Evolutionary conservation across 2,888 invertebrate genomes (phyloP), one percentile per base, ranked within the genome.

Genomic region (Xestoiulus laeticollis): DNA sequence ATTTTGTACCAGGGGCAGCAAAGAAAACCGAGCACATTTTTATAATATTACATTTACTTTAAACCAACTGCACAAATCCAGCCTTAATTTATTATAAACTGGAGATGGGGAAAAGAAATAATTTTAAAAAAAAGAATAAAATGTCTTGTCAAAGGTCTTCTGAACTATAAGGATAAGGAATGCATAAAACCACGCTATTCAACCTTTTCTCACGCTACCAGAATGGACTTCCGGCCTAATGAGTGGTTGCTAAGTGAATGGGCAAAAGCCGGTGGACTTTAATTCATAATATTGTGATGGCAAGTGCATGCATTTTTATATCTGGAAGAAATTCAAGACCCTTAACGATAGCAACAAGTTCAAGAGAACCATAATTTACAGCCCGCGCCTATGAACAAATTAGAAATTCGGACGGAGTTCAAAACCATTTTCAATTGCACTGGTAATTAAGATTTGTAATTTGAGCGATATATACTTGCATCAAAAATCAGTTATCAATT

Each of bases 181-280:
- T 68, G 68, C 68, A 22, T 26, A 68, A 68, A 68, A 68, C 26
- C 8, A n/a, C 26, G 6, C 26, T 26, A 10, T 22, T 26, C 68
- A 68, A 10, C 22, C 68, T 68, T 68, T 68, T 68, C 68, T 68
- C 68, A 68, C 68, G 68, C 68, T 68, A 26, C 68, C 68, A 68
- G 68, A 68, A 68, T 26, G 68, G 68, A 68, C 68, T 68, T 68
- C 68, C 68, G 68, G 68, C 68, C 59, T 26, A 12, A 26, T 2
- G 68, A 68, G 68, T 68, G 68, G 68, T 68, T 68, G 68, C 68
- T 68, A 68, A 68, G 68, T 68, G 68, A 68, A 68, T 68, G 68
- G 68, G 68, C 68, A 68, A 68, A 26, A 6, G 68, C 68, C 26
- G 10, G 22, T 68, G 68, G 68, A 68, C 68, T 68, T 68, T 68